These are phyloP conservation scores for Chaetops frenatus DNA, from an alignment of 2,113 vertebrate species.

Conservation along the genomic window DNA sequence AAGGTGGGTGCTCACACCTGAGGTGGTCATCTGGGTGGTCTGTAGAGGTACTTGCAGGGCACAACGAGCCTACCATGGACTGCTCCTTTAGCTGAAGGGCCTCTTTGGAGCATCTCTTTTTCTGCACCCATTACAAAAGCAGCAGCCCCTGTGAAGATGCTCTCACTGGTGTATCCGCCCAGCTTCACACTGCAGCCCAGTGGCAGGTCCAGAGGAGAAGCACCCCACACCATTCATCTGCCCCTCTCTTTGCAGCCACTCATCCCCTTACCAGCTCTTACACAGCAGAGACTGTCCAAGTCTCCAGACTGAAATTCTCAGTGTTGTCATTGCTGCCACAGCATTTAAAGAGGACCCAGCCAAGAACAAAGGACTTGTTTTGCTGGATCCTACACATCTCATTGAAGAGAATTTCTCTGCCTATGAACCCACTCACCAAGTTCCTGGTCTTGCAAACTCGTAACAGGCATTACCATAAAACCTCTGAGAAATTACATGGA, in stretches of 20 bases:
- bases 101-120: not conserved
- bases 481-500: not conserved
- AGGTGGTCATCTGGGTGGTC: not conserved
- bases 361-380: constrained; percentile 8
- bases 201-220: not conserved
- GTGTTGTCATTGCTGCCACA: not conserved
- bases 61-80: not conserved
- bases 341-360: not conserved
- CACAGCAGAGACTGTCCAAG: not conserved
- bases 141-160: not conserved
- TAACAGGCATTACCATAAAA: constrained; percentile 3
- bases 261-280: not conserved
- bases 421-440: not conserved
- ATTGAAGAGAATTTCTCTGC: not conserved
- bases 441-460: not conserved
- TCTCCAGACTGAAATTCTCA: not conserved
- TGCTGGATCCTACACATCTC: not conserved
- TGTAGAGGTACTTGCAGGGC: not conserved
- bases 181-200: not conserved
- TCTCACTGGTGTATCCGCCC: not conserved
- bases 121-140: not conserved
- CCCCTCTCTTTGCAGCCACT: not conserved
- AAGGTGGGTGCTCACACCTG: not conserved
- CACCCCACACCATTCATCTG: too few species aligned
- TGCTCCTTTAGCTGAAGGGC: not conserved